phyloP scores from a whole-genome alignment of 2,797 vertebrate species.

The Anisognathus igniventris region DNA sequence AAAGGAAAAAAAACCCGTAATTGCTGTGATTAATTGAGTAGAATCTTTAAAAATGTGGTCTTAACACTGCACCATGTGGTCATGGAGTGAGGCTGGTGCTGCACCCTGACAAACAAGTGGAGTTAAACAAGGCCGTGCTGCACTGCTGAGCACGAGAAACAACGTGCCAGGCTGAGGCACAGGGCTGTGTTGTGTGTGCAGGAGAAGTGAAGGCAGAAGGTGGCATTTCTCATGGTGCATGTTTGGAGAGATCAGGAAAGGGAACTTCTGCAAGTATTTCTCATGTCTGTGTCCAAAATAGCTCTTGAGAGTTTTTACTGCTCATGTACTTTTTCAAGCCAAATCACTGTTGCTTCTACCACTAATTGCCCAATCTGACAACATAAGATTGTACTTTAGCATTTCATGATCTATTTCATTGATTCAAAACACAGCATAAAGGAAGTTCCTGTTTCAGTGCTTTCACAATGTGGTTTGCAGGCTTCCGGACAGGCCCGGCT shows the following conservation, averaged over 20 bases:
- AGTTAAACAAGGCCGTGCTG: not conserved
- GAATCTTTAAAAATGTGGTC: not conserved
- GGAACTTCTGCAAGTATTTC: not conserved
- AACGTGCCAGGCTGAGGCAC: accelerated
- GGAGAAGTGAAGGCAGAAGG: not conserved
- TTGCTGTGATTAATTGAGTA: not conserved
- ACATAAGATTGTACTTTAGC: accelerated
- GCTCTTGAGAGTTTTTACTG: not conserved
- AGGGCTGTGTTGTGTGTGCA: not conserved
- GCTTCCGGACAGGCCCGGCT: not conserved
- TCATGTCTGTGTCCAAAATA: not conserved
- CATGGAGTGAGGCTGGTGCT: not conserved
- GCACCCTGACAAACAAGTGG: accelerated
- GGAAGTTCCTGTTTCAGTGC: not conserved
- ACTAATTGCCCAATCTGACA: not conserved
- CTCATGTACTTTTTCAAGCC: not conserved
- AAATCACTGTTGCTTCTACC: not conserved
- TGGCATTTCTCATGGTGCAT: accelerated
- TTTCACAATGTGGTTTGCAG: not conserved
- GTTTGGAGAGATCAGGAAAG: not conserved
- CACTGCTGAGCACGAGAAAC: accelerated
- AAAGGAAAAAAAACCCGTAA: not conserved
- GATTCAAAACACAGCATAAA: not conserved
- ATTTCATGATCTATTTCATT: not conserved
- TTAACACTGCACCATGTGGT: not conserved